Conservation (phyloP, 2,888 invertebrate species). For the Oligia strigilis region DNA sequence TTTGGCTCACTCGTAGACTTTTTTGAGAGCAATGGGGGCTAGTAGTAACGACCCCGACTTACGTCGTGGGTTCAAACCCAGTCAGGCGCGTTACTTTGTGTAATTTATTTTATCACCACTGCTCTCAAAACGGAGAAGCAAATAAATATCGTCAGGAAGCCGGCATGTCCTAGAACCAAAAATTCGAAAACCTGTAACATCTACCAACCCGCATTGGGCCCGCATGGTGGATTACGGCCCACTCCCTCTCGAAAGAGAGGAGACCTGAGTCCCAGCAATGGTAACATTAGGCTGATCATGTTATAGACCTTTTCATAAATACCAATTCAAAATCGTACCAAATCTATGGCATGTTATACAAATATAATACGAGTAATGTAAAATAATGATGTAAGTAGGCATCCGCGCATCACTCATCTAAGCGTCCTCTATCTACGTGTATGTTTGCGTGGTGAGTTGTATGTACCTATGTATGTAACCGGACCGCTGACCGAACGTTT, state of each 20-base stretch:
- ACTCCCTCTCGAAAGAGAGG: no score
- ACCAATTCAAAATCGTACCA: not conserved
- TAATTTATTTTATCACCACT: not conserved
- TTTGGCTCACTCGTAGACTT: not conserved
- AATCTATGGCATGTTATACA: not conserved
- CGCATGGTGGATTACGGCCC: not conserved
- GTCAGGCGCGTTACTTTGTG: not conserved
- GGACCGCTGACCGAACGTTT: constrained; percentile 67
- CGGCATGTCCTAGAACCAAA: not conserved
- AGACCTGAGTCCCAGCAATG: no score
- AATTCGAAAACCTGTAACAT: not conserved
- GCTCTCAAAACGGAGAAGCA: not conserved
- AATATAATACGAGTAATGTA: not conserved
- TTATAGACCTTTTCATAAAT: not conserved
- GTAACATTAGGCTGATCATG: not conserved
- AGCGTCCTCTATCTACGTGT: not conserved
- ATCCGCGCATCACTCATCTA: constrained; percentile 15
- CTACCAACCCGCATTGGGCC: not conserved
- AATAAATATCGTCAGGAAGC: not conserved
- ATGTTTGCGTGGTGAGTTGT: constrained; percentile 8
- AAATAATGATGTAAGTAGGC: not conserved
- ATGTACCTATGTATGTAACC: constrained; percentile 26
- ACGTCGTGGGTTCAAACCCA: not conserved
- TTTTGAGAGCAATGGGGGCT: not conserved
- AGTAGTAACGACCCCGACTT: not conserved